These are phyloP conservation scores for Drosophila subquinaria DNA, from an alignment of 2,888 invertebrate genomes.

Conservation along the genomic window DNA sequence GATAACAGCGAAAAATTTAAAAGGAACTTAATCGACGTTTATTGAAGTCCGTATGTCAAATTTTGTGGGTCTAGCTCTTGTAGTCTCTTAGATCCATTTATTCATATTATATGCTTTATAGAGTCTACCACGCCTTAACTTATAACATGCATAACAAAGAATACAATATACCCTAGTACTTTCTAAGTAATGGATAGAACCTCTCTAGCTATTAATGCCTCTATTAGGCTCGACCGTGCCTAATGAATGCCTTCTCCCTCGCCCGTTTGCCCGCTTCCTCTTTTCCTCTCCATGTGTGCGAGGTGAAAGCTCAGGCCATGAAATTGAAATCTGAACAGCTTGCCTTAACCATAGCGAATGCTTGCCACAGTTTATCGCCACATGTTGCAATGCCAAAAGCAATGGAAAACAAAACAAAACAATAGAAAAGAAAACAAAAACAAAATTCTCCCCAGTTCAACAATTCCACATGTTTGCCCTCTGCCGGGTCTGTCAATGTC, in stretches of 20 bases:
- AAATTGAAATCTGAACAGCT: slow-evolving; percentile 45
- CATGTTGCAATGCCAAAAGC: slow-evolving; percentile 59
- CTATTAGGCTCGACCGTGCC: slow-evolving; percentile 42
- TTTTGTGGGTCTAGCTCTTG: too few species aligned
- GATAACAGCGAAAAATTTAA: too few species aligned
- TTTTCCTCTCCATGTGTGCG: not conserved
- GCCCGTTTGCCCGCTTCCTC: not conserved
- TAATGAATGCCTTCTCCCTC: slow-evolving; percentile 37
- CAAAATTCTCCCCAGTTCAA: slow-evolving; percentile 13
- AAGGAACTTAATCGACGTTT: too few species aligned
- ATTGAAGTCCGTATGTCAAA: too few species aligned
- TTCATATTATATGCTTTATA: too few species aligned
- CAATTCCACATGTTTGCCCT: slow-evolving; percentile 30
- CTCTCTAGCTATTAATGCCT: slow-evolving; percentile 31
- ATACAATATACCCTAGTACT: too few species aligned
- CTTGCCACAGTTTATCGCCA: slow-evolving; percentile 53
- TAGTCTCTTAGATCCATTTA: too few species aligned
- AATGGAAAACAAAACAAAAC: slow-evolving; percentile 27
- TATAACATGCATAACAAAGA: too few species aligned
- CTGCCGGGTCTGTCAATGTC: slow-evolving; percentile 36
- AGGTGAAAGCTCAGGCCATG: slow-evolving; percentile 59
- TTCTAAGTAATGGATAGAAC: too few species aligned
- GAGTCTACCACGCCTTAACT: too few species aligned
- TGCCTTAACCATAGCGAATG: slow-evolving; percentile 42
- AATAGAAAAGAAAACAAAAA: slow-evolving; percentile 8